Conservation (phyloP, 64 coral and sea anemone species). For the Cladopsammia gracilis region DNA sequence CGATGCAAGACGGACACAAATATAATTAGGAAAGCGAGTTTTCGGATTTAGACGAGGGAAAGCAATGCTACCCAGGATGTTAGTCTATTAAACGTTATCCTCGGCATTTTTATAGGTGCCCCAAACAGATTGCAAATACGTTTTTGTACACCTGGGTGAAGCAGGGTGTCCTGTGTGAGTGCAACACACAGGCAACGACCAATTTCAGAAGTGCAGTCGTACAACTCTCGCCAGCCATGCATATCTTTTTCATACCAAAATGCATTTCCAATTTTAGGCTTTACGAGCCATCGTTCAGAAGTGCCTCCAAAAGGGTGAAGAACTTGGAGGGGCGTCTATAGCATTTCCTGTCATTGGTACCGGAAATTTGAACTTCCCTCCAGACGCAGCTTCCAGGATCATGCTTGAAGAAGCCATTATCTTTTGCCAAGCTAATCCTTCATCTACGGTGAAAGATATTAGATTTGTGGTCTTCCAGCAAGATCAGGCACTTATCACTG, state of each 20-base stretch:
- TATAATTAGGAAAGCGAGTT: too few species aligned
- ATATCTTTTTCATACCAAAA: background rate
- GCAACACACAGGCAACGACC: too few species aligned
- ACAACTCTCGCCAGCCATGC: too few species aligned
- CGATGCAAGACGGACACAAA: too few species aligned
- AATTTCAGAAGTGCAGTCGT: too few species aligned
- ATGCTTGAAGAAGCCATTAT: constrained; percentile 20
- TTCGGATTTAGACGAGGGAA: too few species aligned
- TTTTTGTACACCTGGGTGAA: too few species aligned
- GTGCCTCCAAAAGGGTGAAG: background rate
- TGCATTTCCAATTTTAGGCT: background rate
- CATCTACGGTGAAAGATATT: constrained; percentile 1
- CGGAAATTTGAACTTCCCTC: constrained; percentile 28
- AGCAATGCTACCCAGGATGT: too few species aligned
- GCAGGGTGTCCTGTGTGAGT: too few species aligned
- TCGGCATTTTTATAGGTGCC: too few species aligned
- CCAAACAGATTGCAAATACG: too few species aligned
- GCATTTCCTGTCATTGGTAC: constrained; percentile 41
- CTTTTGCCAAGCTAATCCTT: background rate
- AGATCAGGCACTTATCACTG: background rate
- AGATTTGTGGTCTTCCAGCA: constrained; percentile 35
- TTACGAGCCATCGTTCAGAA: constrained; percentile 2
- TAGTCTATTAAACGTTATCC: too few species aligned
- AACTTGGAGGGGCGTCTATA: background rate
- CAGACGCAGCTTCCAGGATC: background rate